These are phyloP conservation scores for Chiloscyllium plagiosum DNA, from an alignment of 2,113 vertebrate genomes.

Conservation along the genomic window DNA sequence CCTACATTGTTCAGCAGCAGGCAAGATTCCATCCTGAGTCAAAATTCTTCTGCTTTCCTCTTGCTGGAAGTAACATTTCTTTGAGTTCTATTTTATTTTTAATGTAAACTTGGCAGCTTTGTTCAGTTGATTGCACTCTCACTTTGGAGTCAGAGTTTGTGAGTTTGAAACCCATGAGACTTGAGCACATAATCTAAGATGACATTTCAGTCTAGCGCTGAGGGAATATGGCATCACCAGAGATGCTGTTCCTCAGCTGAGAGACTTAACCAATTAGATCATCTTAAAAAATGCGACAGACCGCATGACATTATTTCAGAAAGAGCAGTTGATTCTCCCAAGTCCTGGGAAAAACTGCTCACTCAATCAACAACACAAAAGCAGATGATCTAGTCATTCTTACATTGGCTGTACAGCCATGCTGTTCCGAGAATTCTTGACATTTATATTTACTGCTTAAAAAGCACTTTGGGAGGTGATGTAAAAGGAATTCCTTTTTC, in stretches of 20 bases:
- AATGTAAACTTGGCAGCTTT: neutral
- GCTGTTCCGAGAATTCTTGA: neutral
- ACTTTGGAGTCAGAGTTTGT: neutral
- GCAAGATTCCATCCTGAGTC: neutral
- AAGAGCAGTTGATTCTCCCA: neutral
- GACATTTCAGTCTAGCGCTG: neutral
- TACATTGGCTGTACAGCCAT: neutral
- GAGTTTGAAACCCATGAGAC: neutral
- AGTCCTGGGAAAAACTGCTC: neutral
- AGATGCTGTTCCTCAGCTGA: neutral
- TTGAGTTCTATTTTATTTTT: neutral
- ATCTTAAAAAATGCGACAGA: neutral
- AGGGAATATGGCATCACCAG: neutral
- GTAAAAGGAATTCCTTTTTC: neutral
- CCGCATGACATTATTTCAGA: neutral
- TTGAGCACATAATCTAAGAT: neutral
- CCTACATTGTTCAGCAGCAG: no score
- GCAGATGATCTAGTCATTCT: neutral
- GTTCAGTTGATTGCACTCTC: neutral
- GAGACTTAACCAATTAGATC: neutral
- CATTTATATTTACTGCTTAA: neutral
- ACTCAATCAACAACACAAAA: neutral
- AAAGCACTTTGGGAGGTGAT: neutral
- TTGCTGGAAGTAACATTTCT: neutral
- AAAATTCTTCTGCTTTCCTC: neutral